Evolutionary conservation across 2,113 vertebrate genomes (phyloP).

Genomic region (Tricholaema leucomelas): DNA sequence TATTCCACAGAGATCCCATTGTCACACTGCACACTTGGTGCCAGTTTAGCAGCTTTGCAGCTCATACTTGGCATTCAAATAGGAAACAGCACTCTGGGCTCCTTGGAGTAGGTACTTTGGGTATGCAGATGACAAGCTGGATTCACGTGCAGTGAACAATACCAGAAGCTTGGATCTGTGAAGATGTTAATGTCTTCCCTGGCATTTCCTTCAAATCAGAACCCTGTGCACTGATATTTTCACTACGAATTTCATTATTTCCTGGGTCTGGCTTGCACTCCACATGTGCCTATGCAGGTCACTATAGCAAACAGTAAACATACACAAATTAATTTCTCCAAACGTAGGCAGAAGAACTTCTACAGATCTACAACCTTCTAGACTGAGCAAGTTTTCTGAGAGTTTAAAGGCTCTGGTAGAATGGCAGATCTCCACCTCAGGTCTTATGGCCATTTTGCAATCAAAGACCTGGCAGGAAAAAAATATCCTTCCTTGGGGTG

Average conservation of each 20-base stretch:
- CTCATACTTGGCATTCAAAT: not conserved
- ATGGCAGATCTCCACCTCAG: not conserved
- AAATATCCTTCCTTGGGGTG: not conserved
- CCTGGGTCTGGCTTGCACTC: not conserved
- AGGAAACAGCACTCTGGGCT: not conserved
- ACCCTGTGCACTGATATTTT: not conserved
- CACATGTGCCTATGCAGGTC: not conserved
- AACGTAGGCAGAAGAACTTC: not conserved
- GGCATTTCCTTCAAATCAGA: not conserved
- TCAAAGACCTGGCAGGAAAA: not conserved
- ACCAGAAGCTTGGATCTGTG: not conserved
- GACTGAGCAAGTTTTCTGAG: not conserved
- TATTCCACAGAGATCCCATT: not conserved
- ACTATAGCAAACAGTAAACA: not conserved
- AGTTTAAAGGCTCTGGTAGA: not conserved
- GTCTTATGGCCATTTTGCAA: not conserved
- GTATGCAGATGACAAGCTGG: not conserved
- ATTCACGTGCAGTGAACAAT: not conserved
- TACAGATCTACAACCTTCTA: not conserved
- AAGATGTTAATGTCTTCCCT: not conserved
- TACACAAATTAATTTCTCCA: not conserved
- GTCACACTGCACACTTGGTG: accelerated
- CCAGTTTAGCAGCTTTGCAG: not conserved
- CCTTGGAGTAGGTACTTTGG: not conserved
- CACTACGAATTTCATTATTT: not conserved